Percentiles rank a stretch among this genome's conserved stretches.
phyloP scores from a whole-genome alignment of 2,113 vertebrate species.

The Gavia stellata region DNA sequence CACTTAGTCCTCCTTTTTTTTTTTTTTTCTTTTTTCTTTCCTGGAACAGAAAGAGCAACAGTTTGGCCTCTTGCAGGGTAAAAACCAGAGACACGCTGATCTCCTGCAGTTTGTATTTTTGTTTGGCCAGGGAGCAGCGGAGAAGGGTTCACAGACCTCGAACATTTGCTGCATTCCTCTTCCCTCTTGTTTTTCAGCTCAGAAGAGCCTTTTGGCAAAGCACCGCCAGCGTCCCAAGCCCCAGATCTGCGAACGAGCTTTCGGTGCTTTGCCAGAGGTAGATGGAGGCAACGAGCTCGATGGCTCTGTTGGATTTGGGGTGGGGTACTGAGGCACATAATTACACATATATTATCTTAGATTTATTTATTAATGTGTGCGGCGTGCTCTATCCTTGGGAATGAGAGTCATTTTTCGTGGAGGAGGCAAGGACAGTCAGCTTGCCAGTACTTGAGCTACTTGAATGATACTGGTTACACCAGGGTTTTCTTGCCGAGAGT shows the following conservation, averaged over 20 bases:
- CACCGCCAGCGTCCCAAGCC: background rate
- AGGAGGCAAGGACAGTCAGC: background rate
- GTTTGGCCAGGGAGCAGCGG: background rate
- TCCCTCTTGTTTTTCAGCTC: background rate
- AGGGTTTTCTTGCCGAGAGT: background rate
- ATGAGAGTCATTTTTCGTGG: background rate
- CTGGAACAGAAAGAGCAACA: background rate
- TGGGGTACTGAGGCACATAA: background rate
- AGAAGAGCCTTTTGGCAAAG: background rate
- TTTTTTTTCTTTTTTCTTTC: background rate
- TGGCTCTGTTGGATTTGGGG: background rate
- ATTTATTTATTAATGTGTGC: background rate
- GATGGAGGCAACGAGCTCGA: background rate
- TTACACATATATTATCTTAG: background rate
- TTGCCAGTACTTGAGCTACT: background rate
- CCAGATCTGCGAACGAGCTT: accelerated
- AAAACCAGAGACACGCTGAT: background rate
- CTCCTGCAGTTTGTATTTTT: background rate
- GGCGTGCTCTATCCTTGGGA: accelerated
- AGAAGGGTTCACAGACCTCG: background rate
- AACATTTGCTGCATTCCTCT: background rate
- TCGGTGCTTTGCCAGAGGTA: background rate
- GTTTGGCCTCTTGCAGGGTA: background rate
- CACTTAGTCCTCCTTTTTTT: background rate
- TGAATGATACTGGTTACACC: background rate